Percentiles rank a stretch among this genome's conserved stretches.
These are phyloP conservation scores for Glossophaga mutica DNA, from an alignment of 2,797 vertebrate genomes.

Conservation along the genomic window DNA sequence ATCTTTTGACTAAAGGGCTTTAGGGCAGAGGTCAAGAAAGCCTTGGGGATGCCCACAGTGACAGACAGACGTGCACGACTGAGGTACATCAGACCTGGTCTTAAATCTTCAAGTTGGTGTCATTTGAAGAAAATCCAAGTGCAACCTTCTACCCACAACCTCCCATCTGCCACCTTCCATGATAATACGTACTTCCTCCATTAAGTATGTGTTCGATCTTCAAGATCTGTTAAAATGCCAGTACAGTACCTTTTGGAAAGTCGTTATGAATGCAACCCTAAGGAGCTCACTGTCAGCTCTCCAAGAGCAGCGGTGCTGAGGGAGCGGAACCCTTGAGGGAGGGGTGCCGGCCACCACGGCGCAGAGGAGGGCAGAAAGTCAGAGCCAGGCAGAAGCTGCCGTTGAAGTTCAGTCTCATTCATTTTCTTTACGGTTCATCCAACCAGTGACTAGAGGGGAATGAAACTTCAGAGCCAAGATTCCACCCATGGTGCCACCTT, in stretches of 20 bases:
- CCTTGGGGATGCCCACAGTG: not conserved
- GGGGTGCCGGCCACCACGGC: not conserved
- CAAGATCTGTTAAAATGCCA: not conserved
- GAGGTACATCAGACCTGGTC: not conserved
- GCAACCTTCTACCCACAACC: not conserved
- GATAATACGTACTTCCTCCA: not conserved
- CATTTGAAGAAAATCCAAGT: not conserved
- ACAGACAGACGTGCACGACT: not conserved
- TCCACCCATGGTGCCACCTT: not conserved
- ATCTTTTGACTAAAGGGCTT: not conserved
- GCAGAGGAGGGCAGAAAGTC: not conserved
- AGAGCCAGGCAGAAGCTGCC: not conserved
- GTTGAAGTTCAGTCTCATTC: not conserved
- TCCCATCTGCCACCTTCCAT: not conserved
- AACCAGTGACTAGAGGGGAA: not conserved
- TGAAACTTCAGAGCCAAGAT: constrained; percentile 36
- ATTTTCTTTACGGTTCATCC: not conserved
- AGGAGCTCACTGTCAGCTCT: not conserved
- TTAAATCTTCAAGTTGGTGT: not conserved
- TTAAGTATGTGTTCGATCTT: not conserved
- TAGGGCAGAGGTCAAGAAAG: not conserved
- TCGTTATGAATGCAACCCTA: not conserved
- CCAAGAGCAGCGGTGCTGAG: not conserved
- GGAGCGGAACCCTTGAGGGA: not conserved
- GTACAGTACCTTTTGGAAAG: not conserved